These are phyloP conservation scores for Plutomurus gul DNA, from an alignment of 1,140 invertebrate species.

Conservation along the genomic window DNA sequence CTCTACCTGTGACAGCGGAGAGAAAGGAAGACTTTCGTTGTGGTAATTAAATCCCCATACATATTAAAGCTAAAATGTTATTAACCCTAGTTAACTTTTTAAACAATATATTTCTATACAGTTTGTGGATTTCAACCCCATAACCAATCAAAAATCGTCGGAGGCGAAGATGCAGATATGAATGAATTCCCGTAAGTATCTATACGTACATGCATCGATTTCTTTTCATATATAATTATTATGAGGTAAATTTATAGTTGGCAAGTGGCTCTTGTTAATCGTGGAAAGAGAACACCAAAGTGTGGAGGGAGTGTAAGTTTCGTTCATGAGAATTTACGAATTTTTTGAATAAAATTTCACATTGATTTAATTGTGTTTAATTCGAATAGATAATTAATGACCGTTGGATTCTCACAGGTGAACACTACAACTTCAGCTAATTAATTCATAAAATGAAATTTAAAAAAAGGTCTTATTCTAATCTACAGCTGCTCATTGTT, in stretches of 20 bases:
- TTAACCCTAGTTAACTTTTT: not conserved
- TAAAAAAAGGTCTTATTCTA: not conserved
- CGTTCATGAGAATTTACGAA: not conserved
- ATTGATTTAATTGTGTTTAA: not conserved
- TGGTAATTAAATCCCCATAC: not conserved
- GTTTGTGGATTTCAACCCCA: constrained; percentile 22
- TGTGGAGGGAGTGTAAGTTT: not conserved
- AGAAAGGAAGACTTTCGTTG: not conserved
- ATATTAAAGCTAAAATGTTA: too few species aligned
- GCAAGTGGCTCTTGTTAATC: constrained; percentile 3
- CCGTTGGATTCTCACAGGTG: not conserved
- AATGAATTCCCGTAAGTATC: constrained; percentile 12
- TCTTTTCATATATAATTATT: too few species aligned
- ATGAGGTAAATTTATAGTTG: not conserved
- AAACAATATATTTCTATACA: not conserved
- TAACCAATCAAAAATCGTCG: constrained; percentile 13
- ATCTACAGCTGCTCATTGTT: constrained; percentile 5
- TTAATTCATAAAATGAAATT: not conserved
- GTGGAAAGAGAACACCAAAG: not conserved
- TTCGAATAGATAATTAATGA: not conserved
- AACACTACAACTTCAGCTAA: not conserved
- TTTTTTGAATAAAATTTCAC: not conserved
- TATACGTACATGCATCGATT: not conserved
- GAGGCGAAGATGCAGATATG: not conserved
- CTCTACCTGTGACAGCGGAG: not conserved